Evolutionary conservation across 2,888 invertebrate genomes (phyloP), one percentile per base, ranked within the genome.

Genomic region (Choristoneura rosaceana): DNA sequence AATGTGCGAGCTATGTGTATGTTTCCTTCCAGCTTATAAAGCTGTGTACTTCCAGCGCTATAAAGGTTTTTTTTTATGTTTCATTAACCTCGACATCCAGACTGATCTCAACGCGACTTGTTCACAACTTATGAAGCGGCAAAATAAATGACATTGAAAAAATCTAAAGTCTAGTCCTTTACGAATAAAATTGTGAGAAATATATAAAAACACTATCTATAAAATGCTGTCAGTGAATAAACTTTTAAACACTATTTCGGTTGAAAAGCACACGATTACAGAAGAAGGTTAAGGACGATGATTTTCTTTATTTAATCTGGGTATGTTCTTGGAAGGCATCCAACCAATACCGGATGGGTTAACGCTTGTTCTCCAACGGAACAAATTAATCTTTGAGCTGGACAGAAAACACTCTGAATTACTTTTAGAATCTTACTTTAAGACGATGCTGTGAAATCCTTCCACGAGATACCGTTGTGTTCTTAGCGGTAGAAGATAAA

Each of bases 291-390:
- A 43, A 43, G 33, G 25, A 17, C 45, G 25, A 45, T 43, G 43
- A 45, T 59, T 58, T 59, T 59, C 45, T 67, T 67, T 67, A 59
- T 59, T 67, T 59, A 67, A 59, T 52, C 50, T 69, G 55, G 77
- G 75, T 74, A 71, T 70, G 71, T 82, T 73, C 79, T 86, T 87
- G 85, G 85, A 83, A 73, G 69, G 67, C 74, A 68, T 85, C 87
- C 86, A 86, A 84, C 77, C 75, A 79, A 83, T 82, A 80, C 79
- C 77, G 80, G 81, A 85, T 83, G 77, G 82, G 83, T 84, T 84
- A 83, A 81, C 79, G 80, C 80, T 78, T 79, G 81, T 81, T 82
- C 81, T 79, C 78, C 71, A 78, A 81, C 81, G 80, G 84, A 82
- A 84, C 81, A 82, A 82, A 84, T 85, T 82, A 81, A 83, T 83